phyloP scores from a whole-genome alignment of 2,113 vertebrate genomes.

The Phalacrocorax aristotelis region DNA sequence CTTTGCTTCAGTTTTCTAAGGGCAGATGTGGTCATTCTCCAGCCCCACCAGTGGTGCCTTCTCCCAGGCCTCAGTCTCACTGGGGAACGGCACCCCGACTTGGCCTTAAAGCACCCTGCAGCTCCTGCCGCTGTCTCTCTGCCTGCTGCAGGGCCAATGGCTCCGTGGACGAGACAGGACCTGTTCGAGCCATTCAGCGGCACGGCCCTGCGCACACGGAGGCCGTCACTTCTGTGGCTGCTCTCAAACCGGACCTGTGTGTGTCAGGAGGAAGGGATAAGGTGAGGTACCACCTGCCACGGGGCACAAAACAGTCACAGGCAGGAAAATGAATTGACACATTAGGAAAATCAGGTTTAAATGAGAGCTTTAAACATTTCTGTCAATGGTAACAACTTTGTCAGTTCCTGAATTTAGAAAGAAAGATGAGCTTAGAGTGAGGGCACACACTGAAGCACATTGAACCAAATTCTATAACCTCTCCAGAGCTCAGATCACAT shows the following conservation, averaged over 20 bases:
- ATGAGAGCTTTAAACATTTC: background rate
- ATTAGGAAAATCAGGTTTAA: background rate
- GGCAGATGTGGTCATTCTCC: background rate
- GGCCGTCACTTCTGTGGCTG: slow-evolving; percentile 81
- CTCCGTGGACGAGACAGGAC: slow-evolving; percentile 59
- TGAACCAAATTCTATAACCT: background rate
- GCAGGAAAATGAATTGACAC: background rate
- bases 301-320: background rate
- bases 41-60: background rate
- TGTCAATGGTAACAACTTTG: fast-evolving
- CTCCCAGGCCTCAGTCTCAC: background rate
- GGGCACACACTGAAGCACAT: background rate
- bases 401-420: background rate
- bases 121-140: background rate
- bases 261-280: slow-evolving; percentile 91
- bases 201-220: slow-evolving; percentile 80
- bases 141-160: slow-evolving; percentile 72
- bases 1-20: background rate
- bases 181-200: slow-evolving; percentile 56
- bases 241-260: slow-evolving; percentile 84
- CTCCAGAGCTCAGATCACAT: background rate
- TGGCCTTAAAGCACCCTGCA: fast-evolving
- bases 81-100: background rate
- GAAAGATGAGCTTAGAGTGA: background rate
- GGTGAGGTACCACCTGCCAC: slow-evolving; percentile 60